Evolutionary conservation across 1,140 invertebrate genomes (phyloP).

Genomic region (Lerema accius): DNA sequence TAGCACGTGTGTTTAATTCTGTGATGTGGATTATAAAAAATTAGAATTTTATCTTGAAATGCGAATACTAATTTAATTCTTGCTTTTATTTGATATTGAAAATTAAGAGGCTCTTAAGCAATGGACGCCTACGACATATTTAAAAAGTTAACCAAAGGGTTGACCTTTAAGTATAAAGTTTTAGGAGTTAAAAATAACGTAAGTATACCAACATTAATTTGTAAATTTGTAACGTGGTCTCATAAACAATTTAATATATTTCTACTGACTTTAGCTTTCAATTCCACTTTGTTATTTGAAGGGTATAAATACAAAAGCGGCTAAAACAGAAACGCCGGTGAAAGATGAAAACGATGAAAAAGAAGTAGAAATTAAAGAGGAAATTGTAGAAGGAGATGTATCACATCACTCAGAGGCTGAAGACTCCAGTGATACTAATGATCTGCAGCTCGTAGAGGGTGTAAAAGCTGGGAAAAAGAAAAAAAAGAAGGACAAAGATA

Average conservation of each 20-base stretch:
- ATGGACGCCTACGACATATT: slow-evolving; percentile 92
- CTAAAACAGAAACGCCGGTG: slow-evolving; percentile 9
- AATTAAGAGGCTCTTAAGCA: too few species aligned
- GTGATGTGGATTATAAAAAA: too few species aligned
- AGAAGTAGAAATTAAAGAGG: slow-evolving; percentile 62
- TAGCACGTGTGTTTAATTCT: too few species aligned
- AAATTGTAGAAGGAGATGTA: slow-evolving; percentile 68
- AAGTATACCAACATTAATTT: slow-evolving; percentile 34
- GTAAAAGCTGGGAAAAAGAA: slow-evolving; percentile 50
- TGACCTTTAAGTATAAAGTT: slow-evolving; percentile 48
- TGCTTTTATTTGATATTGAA: too few species aligned
- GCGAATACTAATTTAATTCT: too few species aligned
- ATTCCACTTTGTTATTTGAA: too few species aligned
- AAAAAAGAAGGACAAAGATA: slow-evolving; percentile 59
- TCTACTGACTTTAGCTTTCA: background rate
- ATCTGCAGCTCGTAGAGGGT: slow-evolving; percentile 59
- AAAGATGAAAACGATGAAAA: slow-evolving; percentile 35
- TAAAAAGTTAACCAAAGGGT: slow-evolving; percentile 51
- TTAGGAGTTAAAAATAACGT: slow-evolving; percentile 50
- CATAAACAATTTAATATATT: too few species aligned
- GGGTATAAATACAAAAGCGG: background rate
- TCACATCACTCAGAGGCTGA: slow-evolving; percentile 51
- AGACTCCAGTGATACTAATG: slow-evolving; percentile 41
- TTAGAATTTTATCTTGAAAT: too few species aligned
- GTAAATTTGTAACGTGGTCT: too few species aligned